Evolutionary conservation across 1,140 invertebrate genomes (phyloP).

Genomic region (Pomacea maculata): DNA sequence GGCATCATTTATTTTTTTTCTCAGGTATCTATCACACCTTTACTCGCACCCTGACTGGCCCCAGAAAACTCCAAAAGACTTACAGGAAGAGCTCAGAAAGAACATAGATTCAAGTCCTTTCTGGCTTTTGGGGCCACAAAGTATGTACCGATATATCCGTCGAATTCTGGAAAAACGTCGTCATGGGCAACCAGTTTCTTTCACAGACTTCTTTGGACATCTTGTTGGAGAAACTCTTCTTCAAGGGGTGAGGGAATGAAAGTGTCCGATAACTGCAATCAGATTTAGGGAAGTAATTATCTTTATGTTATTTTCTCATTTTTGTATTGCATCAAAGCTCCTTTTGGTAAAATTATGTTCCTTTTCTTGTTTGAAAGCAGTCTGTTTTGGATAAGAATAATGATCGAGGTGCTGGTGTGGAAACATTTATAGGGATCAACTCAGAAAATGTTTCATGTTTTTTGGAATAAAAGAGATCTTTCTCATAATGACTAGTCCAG

Average conservation of each 20-base stretch:
- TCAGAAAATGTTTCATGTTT: constrained; percentile 6
- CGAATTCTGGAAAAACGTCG: constrained; percentile 63
- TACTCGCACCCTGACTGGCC: constrained; percentile 65
- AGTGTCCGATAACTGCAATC: background rate
- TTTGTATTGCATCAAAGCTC: background rate
- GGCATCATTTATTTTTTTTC: no score
- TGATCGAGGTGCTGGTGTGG: background rate
- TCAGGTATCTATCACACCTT: constrained; percentile 65
- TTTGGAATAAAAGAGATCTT: background rate
- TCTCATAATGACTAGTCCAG: no score
- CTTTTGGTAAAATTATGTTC: background rate
- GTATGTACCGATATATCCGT: constrained; percentile 58
- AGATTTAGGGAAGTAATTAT: background rate
- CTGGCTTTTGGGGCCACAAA: constrained; percentile 56
- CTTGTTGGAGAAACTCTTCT: constrained; percentile 67
- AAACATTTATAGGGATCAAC: background rate
- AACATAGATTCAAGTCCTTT: constrained; percentile 62
- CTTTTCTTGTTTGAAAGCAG: background rate
- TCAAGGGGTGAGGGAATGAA: constrained; percentile 54
- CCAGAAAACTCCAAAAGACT: constrained; percentile 41
- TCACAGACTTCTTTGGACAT: constrained; percentile 68
- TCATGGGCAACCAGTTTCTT: constrained; percentile 66
- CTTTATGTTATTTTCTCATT: background rate
- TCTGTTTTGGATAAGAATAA: background rate
- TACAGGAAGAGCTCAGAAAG: constrained; percentile 61